A percentile compares a stretch with the other conserved stretches of the same genome.
Conservation (phyloP, 2,797 vertebrate genomes). For the Okamejei kenojei region DNA sequence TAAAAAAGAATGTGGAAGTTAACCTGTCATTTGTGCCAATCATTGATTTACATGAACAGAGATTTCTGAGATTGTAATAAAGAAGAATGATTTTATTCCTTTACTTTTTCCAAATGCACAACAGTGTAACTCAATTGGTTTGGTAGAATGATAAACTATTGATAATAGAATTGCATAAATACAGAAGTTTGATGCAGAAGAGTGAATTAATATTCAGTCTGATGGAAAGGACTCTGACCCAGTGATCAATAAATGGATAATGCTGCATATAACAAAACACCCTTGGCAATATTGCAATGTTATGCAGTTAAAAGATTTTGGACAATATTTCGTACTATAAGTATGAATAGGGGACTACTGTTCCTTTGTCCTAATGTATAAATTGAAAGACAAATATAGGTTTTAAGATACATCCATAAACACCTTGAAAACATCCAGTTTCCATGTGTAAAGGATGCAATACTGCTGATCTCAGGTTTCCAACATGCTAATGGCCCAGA, state of each 20-base stretch:
- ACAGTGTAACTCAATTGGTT: background rate
- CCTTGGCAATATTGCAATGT: background rate
- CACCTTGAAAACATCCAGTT: background rate
- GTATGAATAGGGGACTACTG: background rate
- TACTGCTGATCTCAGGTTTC: background rate
- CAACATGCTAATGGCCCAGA: background rate
- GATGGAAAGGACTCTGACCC: background rate
- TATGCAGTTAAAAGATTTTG: background rate
- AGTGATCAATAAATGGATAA: background rate
- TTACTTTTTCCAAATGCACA: background rate
- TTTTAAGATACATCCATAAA: background rate
- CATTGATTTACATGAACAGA: background rate
- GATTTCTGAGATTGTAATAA: no score
- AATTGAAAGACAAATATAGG: background rate
- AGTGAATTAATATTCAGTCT: background rate
- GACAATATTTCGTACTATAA: background rate
- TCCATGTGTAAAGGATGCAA: background rate
- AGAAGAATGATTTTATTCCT: background rate
- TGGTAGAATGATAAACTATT: background rate
- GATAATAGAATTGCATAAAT: background rate
- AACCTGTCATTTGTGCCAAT: background rate
- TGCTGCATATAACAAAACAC: background rate
- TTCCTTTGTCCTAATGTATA: background rate
- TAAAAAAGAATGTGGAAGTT: background rate
- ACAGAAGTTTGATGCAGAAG: background rate